These are phyloP conservation scores for Triplophysa rosa DNA, from an alignment of 2,113 vertebrate species.

Conservation along the genomic window DNA sequence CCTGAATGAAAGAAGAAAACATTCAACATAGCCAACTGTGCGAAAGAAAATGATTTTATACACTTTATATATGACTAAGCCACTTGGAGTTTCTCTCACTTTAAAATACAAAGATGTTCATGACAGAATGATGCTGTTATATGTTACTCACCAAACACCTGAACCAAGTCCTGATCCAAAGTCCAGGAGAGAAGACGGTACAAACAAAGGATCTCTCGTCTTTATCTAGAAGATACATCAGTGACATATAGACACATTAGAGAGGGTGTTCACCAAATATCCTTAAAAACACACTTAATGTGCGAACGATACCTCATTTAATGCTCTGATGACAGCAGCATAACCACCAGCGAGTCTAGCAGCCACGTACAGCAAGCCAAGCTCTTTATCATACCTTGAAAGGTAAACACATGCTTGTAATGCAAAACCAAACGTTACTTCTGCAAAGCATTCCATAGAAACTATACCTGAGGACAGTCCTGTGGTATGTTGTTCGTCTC, in stretches of 20 bases:
- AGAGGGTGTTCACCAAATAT: background rate
- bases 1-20: slow-evolving; percentile 63
- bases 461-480: slow-evolving; percentile 78
- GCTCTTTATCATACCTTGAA: slow-evolving; percentile 76
- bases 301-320: slow-evolving; percentile 78
- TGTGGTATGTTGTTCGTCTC: slow-evolving; percentile 79
- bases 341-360: slow-evolving; percentile 83
- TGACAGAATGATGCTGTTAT: background rate
- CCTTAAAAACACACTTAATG: background rate
- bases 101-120: too few relatives aligned
- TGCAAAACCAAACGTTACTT: background rate
- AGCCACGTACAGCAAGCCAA: slow-evolving; percentile 81
- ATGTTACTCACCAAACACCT: slow-evolving; percentile 76
- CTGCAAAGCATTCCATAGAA: background rate
- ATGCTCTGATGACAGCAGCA: slow-evolving; percentile 79
- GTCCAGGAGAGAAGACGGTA: slow-evolving; percentile 82
- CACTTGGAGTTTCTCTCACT: too few relatives aligned
- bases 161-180: slow-evolving; percentile 86
- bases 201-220: slow-evolving; percentile 75
- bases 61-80: background rate
- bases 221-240: slow-evolving; percentile 73
- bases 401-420: slow-evolving; percentile 8
- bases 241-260: background rate
- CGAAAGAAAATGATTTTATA: background rate
- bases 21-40: background rate